These are phyloP conservation scores for Melanotaenia duboulayi DNA, from an alignment of 2,113 vertebrate genomes.

Conservation along the genomic window DNA sequence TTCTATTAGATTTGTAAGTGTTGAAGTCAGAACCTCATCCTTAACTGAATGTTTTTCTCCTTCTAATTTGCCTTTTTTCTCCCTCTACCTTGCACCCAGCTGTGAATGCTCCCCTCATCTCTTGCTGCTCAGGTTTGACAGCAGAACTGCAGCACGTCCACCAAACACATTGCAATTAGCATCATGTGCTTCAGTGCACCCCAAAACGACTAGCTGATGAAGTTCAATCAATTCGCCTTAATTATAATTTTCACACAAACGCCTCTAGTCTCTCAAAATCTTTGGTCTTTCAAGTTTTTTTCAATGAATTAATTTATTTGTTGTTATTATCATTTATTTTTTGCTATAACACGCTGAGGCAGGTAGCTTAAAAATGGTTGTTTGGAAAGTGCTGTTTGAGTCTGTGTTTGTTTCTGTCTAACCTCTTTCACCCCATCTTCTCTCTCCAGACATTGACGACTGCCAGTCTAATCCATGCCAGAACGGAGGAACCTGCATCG, in stretches of 20 bases:
- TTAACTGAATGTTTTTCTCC: neutral
- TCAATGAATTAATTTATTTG: too few species aligned
- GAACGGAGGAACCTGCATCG: conserved; percentile 96
- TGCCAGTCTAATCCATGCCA: conserved; percentile 89
- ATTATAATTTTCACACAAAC: conserved; percentile 73
- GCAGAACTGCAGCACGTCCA: conserved; percentile 45
- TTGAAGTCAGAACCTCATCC: conserved; percentile 21
- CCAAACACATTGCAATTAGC: conserved; percentile 67
- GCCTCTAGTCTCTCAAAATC: conserved; percentile 61
- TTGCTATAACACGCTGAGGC: conserved; percentile 39
- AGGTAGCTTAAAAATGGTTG: conserved; percentile 25
- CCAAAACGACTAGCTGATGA: conserved; percentile 62
- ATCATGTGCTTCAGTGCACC: conserved; percentile 58
- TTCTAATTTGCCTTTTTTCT: conserved; percentile 4
- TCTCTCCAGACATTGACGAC: conserved; percentile 83
- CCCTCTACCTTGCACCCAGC: neutral
- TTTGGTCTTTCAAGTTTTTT: conserved; percentile 39
- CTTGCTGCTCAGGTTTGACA: conserved; percentile 35
- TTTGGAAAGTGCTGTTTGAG: conserved; percentile 14
- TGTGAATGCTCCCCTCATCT: neutral
- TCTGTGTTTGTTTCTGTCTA: conserved; percentile 12
- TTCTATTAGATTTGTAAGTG: too few species aligned
- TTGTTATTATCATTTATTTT: too few species aligned
- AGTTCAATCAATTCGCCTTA: conserved; percentile 74
- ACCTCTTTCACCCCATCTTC: conserved; percentile 3